These are phyloP conservation scores for Polypterus bichir DNA, from an alignment of 2,113 vertebrate genomes.

Conservation along the genomic window DNA sequence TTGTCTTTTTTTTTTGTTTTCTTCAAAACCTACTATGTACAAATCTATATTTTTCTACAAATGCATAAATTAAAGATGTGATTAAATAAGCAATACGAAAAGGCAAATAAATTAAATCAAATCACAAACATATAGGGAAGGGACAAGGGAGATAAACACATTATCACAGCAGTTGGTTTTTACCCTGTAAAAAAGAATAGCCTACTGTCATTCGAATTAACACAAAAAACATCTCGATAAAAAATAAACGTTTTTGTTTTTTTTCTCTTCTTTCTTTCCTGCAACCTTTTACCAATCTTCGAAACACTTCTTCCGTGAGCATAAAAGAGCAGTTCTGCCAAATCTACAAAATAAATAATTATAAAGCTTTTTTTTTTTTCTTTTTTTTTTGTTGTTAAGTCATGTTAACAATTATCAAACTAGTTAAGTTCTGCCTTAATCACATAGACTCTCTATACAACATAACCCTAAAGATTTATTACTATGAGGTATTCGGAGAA, in stretches of 20 bases:
- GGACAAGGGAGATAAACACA: slow-evolving; percentile 61
- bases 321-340: slow-evolving; percentile 64
- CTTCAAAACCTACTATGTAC: slow-evolving; percentile 81
- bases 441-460: slow-evolving; percentile 91
- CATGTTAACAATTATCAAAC: slow-evolving; percentile 84
- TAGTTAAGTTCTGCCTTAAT: slow-evolving; percentile 82
- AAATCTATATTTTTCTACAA: slow-evolving; percentile 75
- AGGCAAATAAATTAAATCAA: slow-evolving; percentile 72
- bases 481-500: slow-evolving; percentile 98
- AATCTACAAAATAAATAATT: slow-evolving; percentile 85
- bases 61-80: slow-evolving; percentile 89
- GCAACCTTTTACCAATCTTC: slow-evolving; percentile 57
- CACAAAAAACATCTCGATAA: slow-evolving; percentile 54
- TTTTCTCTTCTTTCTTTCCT: slow-evolving; percentile 55
- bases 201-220: slow-evolving; percentile 55
- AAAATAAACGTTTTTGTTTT: slow-evolving; percentile 46
- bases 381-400: slow-evolving; percentile 47
- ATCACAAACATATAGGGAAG: slow-evolving; percentile 71
- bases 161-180: slow-evolving; percentile 83
- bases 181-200: slow-evolving; percentile 94
- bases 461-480: slow-evolving; percentile 89
- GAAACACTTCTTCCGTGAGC: slow-evolving; percentile 65
- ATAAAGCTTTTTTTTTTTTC: slow-evolving; percentile 64
- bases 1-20: slow-evolving; percentile 23
- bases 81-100: slow-evolving; percentile 78